Evolutionary conservation across 2,888 invertebrate species (phyloP), one percentile per base, ranked within the genome.

Genomic region (Meganola albula): DNA sequence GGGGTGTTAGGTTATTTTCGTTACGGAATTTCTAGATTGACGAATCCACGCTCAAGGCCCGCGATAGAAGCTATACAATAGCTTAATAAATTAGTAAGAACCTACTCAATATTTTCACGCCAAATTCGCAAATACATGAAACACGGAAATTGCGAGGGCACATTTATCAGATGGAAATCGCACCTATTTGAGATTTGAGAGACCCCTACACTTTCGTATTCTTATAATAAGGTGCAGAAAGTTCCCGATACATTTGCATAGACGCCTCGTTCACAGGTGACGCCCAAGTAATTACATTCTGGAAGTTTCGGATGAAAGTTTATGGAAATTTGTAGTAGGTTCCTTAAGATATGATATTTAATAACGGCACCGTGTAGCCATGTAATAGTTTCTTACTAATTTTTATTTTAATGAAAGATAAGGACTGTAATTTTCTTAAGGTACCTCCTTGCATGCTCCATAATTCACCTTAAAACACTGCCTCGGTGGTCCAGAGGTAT

Each of bases 61-160:
- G n/a, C n/a, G n/a, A n/a, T n/a, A n/a, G n/a, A n/a, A n/a, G n/a
- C n/a, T n/a, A n/a, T n/a, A n/a, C 32, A 64, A 64, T 53, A 57
- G 58, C 66, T 64, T 70, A 74, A 79, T 76, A 79, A 80, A 80
- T 80, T 82, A 82, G 79, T 77, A 74, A 74, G n/a, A n/a, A n/a
- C n/a, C n/a, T 74, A 60, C 73, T 69, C 74, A 69, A 78, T 78
- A 77, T 77, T 76, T 78, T 77, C 80, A 73, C 79, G 78, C 80
- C 74, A 73, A 76, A 75, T 74, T 74, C 68, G 63, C 58, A 63
- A 67, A 67, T 71, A 66, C 73, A 73, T 72, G 75, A 67, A 63
- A 62, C 56, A 65, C 63, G 75, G 80, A 82, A 84, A 83, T 84
- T 80, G 82, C 65, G 63, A 73, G 74, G 67, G 74, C 60, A 66